Evolutionary conservation across 2,888 invertebrate genomes (phyloP).

Genomic region (Ctena decussata): DNA sequence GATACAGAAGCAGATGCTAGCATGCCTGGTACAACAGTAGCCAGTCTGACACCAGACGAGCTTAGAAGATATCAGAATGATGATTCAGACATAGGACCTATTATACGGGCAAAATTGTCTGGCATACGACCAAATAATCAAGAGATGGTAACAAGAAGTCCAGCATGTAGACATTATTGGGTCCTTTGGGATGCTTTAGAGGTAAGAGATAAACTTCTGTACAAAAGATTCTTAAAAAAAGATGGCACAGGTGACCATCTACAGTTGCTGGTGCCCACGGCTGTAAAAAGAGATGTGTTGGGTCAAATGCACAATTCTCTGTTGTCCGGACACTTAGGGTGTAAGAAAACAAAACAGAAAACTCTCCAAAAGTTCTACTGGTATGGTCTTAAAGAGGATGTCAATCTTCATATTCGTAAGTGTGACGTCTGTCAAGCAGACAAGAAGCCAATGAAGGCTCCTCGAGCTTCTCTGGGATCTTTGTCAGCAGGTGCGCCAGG

Average conservation of each 20-base stretch:
- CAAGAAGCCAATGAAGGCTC: conserved; percentile 11
- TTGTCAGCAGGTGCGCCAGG: conserved; percentile 35
- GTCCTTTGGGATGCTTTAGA: conserved; percentile 21
- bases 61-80: background rate
- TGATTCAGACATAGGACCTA: background rate
- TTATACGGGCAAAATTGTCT: background rate
- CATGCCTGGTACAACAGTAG: background rate
- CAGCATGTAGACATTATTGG: conserved; percentile 30
- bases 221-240: background rate
- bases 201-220: conserved; percentile 2
- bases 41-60: background rate
- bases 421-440: conserved; percentile 12
- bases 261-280: conserved; percentile 13
- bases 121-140: background rate
- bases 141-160: background rate
- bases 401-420: conserved; percentile 3
- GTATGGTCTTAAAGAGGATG: conserved; percentile 34
- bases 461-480: conserved; percentile 27
- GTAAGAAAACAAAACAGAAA: conserved; percentile 34
- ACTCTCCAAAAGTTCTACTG: conserved; percentile 38
- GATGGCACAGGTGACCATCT: background rate
- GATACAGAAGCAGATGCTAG: too few relatives aligned
- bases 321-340: conserved; percentile 35
- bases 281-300: conserved; percentile 1
- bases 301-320: conserved; percentile 20